phyloP scores from a whole-genome alignment of 2,797 vertebrate genomes.

The Onychomys torridus region DNA sequence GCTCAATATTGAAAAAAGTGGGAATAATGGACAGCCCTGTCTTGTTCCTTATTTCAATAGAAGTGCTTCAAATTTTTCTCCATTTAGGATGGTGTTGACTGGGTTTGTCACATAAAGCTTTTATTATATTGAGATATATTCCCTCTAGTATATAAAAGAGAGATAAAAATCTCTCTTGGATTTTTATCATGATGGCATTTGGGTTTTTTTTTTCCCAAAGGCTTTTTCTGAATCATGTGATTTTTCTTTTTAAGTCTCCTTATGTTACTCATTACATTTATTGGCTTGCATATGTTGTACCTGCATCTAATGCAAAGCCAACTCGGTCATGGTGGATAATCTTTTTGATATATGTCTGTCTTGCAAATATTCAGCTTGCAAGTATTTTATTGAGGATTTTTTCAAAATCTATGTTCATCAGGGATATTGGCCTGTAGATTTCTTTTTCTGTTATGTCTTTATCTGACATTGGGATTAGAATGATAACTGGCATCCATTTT shows the following conservation, averaged over 20 bases:
- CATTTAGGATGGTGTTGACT: not conserved
- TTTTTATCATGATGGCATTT: not conserved
- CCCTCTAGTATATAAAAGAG: not conserved
- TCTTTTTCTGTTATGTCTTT: not conserved
- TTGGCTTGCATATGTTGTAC: not conserved
- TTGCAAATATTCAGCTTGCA: not conserved
- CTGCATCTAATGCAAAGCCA: not conserved
- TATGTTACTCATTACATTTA: not conserved
- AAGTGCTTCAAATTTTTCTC: not conserved
- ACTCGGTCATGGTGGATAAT: not conserved
- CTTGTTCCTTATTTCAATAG: not conserved
- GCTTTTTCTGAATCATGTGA: not conserved
- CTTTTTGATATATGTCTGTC: not conserved
- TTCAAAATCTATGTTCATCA: not conserved
- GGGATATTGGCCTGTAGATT: not conserved
- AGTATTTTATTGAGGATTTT: not conserved
- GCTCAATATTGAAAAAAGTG: not conserved
- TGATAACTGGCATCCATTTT: not conserved
- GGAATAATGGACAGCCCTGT: not conserved
- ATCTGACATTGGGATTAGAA: not conserved
- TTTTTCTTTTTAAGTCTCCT: not conserved
- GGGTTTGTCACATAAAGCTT: not conserved
- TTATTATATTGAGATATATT: not conserved
- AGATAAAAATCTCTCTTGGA: not conserved
- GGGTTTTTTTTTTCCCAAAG: not conserved